These are phyloP conservation scores for Lethenteron camtschaticum DNA, from an alignment of 2,113 vertebrate species.

Conservation along the genomic window DNA sequence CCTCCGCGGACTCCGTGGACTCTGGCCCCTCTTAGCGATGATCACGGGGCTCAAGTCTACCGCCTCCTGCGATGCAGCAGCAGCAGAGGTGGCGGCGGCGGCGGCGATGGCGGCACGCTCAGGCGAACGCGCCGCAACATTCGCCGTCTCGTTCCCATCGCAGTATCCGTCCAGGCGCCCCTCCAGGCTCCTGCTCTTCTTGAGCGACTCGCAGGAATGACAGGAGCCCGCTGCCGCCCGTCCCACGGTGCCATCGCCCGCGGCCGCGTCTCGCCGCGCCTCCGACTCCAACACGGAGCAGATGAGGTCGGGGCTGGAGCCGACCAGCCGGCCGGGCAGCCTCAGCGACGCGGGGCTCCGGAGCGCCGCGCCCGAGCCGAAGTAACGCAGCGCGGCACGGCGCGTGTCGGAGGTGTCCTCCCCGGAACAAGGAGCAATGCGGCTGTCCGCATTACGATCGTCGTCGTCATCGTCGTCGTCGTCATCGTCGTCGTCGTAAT, in stretches of 20 bases:
- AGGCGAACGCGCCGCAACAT: too few relatives aligned
- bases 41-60: too few relatives aligned
- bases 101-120: too few relatives aligned
- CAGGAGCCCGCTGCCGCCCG: neutral
- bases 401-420: conserved; percentile 13
- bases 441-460: neutral
- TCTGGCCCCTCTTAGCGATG: too few relatives aligned
- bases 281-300: conserved; percentile 45
- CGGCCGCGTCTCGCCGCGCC: conserved; percentile 20
- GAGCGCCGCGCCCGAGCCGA: conserved; percentile 20
- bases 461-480: neutral
- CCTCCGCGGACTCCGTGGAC: too few relatives aligned
- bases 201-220: neutral
- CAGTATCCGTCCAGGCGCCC: too few relatives aligned
- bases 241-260: conserved; percentile 5
- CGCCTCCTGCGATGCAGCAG: too few relatives aligned
- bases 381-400: conserved; percentile 10
- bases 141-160: too few relatives aligned
- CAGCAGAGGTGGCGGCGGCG: too few relatives aligned
- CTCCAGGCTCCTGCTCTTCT: conserved; percentile 4
- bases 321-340: conserved; percentile 44
- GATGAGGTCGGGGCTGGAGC: conserved; percentile 66
- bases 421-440: conserved; percentile 17
- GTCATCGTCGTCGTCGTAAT: neutral
- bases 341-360: conserved; percentile 26